Evolutionary conservation across 2,113 vertebrate species (phyloP), one percentile per base, ranked within the genome.

Genomic region (Toxotes jaculatrix): DNA sequence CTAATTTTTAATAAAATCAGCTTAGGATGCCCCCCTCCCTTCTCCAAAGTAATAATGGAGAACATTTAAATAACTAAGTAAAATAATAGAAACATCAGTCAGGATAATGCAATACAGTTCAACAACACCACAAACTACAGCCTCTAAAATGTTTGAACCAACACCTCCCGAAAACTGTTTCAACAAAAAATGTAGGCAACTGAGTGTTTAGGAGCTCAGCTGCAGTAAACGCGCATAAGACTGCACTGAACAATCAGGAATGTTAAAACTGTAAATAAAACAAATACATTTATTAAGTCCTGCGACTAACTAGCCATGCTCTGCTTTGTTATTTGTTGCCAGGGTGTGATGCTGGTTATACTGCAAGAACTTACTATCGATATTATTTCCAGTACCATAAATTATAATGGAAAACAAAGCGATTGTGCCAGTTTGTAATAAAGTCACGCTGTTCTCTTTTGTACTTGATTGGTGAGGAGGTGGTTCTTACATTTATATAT

Each of bases 341-440:
- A 32, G 7, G 3, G 32, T 38, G 40, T 5, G n/a, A 5, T 23
- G 23, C 62, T 17, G 7, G 13, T 40, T 67, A 11, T 51, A 43
- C 51, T 71, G n/a, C 31, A 62, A 59, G 65, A 14, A 49, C 13
- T 64, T 17, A 43, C 4, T 61, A 34, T 27, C 3, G 27, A n/a
- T 56, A 53, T 21, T 27, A 23, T 51, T 36, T 31, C 5, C 17
- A 69, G 13, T 27, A 32, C 13, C 3, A 45, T 38, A 40, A 6
- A 76, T 38, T 36, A 21, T 38, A 17, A 59, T 31, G 16, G 14
- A 65, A 70, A 65, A 51, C 14, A 76, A 82, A 70, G 40, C 65
- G 72, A 91, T 84, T 77, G 77, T 87, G 53, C 75, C 17, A 51
- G 1, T 66, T 66, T 74, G 45, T 49, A 62, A 51, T 57, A 77